Evolutionary conservation across 2,113 vertebrate species (phyloP), one percentile per base, ranked within the genome.

Genomic region (Charadrius vociferus): DNA sequence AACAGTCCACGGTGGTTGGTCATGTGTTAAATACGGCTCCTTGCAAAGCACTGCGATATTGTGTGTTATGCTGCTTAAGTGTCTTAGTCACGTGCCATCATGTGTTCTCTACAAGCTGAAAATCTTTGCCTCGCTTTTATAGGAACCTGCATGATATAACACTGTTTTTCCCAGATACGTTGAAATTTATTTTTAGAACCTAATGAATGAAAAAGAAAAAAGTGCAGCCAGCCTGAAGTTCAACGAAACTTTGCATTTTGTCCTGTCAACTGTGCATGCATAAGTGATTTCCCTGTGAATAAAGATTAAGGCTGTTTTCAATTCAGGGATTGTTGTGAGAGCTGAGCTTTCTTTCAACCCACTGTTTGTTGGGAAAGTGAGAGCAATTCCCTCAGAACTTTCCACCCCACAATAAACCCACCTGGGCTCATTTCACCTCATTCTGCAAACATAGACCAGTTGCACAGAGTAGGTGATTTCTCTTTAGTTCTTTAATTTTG

Each of bases 211-310:
- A 72, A 89, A 68, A 36, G 1, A 41, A 71, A 19, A 50, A 77
- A 59, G 20, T 13, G 19, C 52, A 78, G n/a, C 19, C 75, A 90
- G 50, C 10, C 21, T 78, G 50, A 87, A 87, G 58, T 92, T 93
- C 71, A 84, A 12, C 29, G 32, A 62, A 88, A 92, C 63, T 81
- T 80, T 39, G 17, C 17, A 16, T 90, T 92, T 86, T 75, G 26
- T 78, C 43, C 66, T 66, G 37, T 88, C 73, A 78, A 13, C 26
- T 36, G 13, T 0, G 9, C 53, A 50, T 61, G 58, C 14, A 5
- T 77, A 88, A 92, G 26, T 67, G 65, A 93, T 90, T 93, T 79
- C 37, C 62, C 88, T 61, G 82, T 75, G 83, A 94, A 89, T 82
- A 87, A 55, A 77, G 52, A 75, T 53, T 74, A 92, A 82, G 53